Evolutionary conservation across 2,797 vertebrate species (phyloP).

Genomic region (Cephalopachus bancanus): DNA sequence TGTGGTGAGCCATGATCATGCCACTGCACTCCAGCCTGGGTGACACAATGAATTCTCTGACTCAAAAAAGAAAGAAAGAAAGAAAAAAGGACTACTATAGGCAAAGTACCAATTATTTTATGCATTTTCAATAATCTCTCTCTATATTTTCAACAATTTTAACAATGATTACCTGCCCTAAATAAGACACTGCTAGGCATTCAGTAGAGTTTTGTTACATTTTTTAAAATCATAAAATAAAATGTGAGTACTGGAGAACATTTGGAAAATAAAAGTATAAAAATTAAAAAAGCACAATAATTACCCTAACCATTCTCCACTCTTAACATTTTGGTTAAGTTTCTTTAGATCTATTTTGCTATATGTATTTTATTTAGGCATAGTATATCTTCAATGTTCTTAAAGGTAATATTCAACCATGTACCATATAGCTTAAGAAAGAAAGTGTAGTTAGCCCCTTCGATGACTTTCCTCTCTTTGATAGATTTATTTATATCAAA

Average conservation of each 20-base stretch:
- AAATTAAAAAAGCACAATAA: background rate
- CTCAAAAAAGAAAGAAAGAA: too few species aligned
- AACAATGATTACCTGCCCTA: background rate
- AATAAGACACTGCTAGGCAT: background rate
- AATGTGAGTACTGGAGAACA: conserved; percentile 1
- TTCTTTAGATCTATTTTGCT: background rate
- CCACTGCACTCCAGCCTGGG: too few species aligned
- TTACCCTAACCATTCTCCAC: background rate
- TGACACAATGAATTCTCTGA: too few species aligned
- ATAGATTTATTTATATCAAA: background rate
- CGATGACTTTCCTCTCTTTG: background rate
- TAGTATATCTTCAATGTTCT: background rate
- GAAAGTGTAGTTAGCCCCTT: background rate
- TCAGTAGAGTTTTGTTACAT: background rate
- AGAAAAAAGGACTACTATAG: background rate
- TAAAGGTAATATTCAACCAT: background rate
- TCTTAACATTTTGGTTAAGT: background rate
- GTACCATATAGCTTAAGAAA: background rate
- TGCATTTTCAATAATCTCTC: conserved; percentile 26
- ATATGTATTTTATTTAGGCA: background rate
- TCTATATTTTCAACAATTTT: background rate
- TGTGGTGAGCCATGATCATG: too few species aligned
- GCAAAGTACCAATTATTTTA: background rate
- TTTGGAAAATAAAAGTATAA: conserved; percentile 1
- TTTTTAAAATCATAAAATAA: background rate